These are phyloP conservation scores for Catostylus mosaicus DNA, from an alignment of 30 jellyfish, hydroid and myxozoan genomes.

Conservation along the genomic window DNA sequence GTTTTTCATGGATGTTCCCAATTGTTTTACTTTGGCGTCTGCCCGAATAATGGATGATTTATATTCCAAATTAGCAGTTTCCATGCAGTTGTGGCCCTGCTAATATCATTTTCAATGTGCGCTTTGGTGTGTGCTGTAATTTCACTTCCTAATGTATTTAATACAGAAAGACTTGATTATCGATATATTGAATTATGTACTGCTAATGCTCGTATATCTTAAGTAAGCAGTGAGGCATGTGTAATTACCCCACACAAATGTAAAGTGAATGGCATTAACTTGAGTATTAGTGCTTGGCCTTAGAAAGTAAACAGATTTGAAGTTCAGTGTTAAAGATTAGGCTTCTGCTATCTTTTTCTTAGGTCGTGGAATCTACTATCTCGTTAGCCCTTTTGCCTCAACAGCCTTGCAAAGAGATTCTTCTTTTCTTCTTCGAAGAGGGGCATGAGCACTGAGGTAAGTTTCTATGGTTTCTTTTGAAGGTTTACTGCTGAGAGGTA, in stretches of 20 bases:
- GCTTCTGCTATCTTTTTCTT: neutral
- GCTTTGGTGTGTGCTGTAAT: neutral
- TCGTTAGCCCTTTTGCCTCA: no score
- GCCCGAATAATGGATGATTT: neutral
- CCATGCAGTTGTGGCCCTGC: neutral
- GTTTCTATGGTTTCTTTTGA: no score
- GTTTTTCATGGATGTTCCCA: no score
- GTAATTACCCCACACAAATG: slow-evolving; percentile 4
- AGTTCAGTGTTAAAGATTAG: neutral
- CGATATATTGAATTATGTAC: neutral
- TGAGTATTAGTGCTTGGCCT: neutral
- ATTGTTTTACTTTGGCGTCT: neutral
- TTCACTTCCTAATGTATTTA: neutral
- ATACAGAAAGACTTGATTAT: neutral
- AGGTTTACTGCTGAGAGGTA: no score
- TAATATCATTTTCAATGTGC: neutral
- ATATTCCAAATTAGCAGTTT: neutral
- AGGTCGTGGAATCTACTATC: neutral
- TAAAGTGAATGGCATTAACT: neutral
- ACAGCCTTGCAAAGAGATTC: no score
- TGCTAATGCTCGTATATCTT: neutral
- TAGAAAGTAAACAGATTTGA: neutral
- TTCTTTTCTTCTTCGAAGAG: no score
- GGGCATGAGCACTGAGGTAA: no score
- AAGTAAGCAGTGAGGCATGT: slow-evolving; percentile 25